These are phyloP conservation scores for Leptonema lineaticorne DNA, from an alignment of 1,140 invertebrate species.

Conservation along the genomic window DNA sequence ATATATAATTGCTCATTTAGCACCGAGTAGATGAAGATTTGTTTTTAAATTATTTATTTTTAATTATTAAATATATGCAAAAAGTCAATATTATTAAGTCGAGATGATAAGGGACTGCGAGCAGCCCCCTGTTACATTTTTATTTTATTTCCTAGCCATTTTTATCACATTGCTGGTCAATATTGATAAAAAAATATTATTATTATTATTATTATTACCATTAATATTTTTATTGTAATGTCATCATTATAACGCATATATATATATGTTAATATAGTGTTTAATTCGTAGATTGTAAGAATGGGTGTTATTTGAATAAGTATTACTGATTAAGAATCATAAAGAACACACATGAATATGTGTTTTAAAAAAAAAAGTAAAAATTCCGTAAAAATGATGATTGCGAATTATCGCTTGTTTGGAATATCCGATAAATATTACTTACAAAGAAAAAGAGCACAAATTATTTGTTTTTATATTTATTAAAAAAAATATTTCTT, in stretches of 20 bases:
- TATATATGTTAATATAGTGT: conserved; percentile 8
- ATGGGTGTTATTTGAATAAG: conserved; percentile 23
- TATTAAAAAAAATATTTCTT: too few relatives aligned
- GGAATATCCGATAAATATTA: too few relatives aligned
- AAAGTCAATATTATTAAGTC: conserved; percentile 22
- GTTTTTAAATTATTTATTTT: conserved; percentile 10
- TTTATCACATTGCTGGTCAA: conserved; percentile 42
- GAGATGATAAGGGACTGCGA: conserved; percentile 35
- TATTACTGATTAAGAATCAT: conserved; percentile 14
- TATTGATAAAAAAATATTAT: conserved; percentile 37
- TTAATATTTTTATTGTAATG: not conserved
- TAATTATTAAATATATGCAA: not conserved
- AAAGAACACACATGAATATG: not conserved
- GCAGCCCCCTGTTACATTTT: conserved; percentile 19
- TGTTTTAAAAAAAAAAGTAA: not conserved
- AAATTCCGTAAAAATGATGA: not conserved
- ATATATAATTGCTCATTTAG: conserved; percentile 20
- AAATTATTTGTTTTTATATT: too few relatives aligned
- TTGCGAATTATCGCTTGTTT: too few relatives aligned
- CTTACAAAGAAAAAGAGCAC: too few relatives aligned
- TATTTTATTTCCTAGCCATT: conserved; percentile 29
- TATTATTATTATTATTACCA: too few relatives aligned
- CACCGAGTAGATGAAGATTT: not conserved
- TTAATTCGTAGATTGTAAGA: conserved; percentile 5
- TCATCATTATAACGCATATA: not conserved